Evolutionary conservation across 1,140 invertebrate species (phyloP).

Genomic region (Hypothenemus hampei): DNA sequence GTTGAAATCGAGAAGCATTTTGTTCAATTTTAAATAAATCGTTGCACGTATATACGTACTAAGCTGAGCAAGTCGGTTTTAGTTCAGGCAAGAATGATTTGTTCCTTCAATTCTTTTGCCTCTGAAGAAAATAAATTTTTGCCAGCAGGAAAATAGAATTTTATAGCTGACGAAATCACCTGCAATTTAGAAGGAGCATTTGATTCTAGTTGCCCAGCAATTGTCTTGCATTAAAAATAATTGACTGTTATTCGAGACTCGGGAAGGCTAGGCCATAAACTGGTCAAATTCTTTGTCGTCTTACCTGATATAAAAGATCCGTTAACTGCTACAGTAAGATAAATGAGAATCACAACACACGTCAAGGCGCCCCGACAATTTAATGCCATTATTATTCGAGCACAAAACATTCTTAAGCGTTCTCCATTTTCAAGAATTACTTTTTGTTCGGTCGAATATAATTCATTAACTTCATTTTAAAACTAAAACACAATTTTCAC

Average conservation of each 20-base stretch:
- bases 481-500: too few species aligned
- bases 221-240: background rate
- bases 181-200: background rate
- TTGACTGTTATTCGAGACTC: too few species aligned
- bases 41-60: background rate
- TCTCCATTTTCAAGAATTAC: conserved; percentile 14
- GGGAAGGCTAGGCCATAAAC: too few species aligned
- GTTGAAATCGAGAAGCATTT: too few species aligned
- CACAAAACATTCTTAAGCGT: conserved; percentile 10
- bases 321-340: conserved; percentile 16
- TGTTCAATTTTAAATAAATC: too few species aligned
- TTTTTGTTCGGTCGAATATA: conserved; percentile 3
- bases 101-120: conserved; percentile 5
- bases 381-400: conserved; percentile 25
- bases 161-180: conserved; percentile 8
- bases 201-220: background rate
- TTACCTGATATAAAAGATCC: conserved; percentile 22
- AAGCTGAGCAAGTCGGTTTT: background rate
- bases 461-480: conserved; percentile 9
- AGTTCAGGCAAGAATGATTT: conserved; percentile 4
- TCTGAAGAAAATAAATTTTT: conserved; percentile 8
- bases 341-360: conserved; percentile 23
- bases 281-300: too few species aligned
- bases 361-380: conserved; percentile 22
- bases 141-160: conserved; percentile 6